Evolutionary conservation across 2,113 vertebrate genomes (phyloP).

Genomic region (Gorsachius goisagi): DNA sequence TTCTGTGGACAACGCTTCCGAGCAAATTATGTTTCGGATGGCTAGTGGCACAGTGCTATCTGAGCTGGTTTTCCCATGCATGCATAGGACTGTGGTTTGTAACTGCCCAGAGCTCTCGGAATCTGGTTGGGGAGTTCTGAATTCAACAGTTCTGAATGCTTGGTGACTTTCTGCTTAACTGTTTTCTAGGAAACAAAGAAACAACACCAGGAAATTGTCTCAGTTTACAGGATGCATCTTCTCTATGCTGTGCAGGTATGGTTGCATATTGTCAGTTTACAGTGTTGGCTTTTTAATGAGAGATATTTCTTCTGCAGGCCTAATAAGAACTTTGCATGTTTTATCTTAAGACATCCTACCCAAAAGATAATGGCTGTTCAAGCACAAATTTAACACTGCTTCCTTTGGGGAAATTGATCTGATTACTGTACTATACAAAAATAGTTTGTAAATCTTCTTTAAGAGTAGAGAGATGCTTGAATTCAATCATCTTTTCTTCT

Average conservation of each 20-base stretch:
- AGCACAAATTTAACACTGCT: neutral
- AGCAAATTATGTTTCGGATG: neutral
- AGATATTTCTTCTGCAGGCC: neutral
- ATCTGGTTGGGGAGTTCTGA: neutral
- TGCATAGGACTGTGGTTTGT: neutral
- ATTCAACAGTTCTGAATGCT: neutral
- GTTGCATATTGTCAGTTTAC: neutral
- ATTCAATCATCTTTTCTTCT: neutral
- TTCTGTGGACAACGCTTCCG: neutral
- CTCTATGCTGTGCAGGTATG: conserved; percentile 97
- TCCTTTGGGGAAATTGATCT: neutral
- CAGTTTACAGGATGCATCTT: conserved; percentile 97
- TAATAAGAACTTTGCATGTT: neutral
- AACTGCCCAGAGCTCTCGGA: neutral
- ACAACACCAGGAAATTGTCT: conserved; percentile 92
- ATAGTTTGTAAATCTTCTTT: neutral
- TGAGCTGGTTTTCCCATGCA: neutral
- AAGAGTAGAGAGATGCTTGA: neutral
- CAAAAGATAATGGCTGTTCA: neutral
- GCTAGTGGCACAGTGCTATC: neutral
- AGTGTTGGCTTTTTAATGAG: neutral
- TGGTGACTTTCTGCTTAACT: neutral
- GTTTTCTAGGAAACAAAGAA: conserved; percentile 90
- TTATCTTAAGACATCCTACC: neutral
- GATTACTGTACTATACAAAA: neutral